phyloP scores from a whole-genome alignment of 2,888 invertebrate species.

The Eilema depressum region DNA sequence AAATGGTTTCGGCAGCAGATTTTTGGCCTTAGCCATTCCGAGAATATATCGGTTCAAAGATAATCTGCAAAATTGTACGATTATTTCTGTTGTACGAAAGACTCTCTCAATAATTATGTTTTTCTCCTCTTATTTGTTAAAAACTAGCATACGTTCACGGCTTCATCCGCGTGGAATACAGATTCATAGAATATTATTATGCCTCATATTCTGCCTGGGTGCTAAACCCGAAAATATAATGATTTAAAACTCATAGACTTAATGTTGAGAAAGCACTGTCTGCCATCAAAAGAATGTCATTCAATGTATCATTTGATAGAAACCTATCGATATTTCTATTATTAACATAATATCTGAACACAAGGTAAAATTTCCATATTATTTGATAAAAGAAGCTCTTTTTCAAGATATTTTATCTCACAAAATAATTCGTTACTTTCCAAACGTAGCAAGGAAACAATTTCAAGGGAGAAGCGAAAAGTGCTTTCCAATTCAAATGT shows the following conservation, averaged over 20 bases:
- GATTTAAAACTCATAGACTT: neutral
- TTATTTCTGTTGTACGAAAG: neutral
- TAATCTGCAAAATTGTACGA: constrained; percentile 28
- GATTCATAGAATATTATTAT: too few relatives aligned
- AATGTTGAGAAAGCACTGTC: too few relatives aligned
- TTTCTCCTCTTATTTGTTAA: neutral
- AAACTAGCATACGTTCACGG: too few relatives aligned
- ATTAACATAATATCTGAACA: neutral
- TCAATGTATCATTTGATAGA: too few relatives aligned
- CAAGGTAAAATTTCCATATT: neutral
- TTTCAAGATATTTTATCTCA: neutral
- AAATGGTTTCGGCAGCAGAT: constrained; percentile 35
- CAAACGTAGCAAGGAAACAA: constrained; percentile 21
- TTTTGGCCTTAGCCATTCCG: constrained; percentile 31
- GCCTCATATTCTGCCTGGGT: neutral
- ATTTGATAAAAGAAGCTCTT: neutral
- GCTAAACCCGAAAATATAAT: neutral
- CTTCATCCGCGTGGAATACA: neutral
- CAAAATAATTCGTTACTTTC: constrained; percentile 20
- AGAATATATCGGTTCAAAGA: constrained; percentile 32
- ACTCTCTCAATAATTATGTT: neutral
- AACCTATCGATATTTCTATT: neutral
- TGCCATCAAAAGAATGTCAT: neutral
- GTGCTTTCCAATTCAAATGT: constrained; percentile 43
- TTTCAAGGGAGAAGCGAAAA: constrained; percentile 36